Percentiles rank a stretch among this genome's conserved stretches.
phyloP scores from a whole-genome alignment of 2,888 invertebrate genomes.

The Phyto melanocephala region DNA sequence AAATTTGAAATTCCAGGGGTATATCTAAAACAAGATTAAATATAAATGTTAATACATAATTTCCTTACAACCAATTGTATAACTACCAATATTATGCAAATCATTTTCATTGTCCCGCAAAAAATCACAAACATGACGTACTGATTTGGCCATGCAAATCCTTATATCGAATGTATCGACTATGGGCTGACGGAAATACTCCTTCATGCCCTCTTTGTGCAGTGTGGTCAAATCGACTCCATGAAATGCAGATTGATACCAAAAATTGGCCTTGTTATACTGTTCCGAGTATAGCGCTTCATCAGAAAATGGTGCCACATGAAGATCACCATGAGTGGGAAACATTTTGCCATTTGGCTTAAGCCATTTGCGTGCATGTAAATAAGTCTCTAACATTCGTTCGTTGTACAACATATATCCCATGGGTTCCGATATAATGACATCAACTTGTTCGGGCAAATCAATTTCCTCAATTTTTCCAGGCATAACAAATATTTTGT shows the following conservation, averaged over 20 bases:
- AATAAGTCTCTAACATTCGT: slow-evolving; percentile 98
- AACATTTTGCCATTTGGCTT: slow-evolving; percentile 97
- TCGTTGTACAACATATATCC: slow-evolving; percentile 99
- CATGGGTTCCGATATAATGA: slow-evolving; percentile 99
- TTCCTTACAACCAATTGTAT: background rate
- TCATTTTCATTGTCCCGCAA: slow-evolving; percentile 94
- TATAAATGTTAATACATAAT: background rate
- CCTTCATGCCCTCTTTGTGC: slow-evolving; percentile 95
- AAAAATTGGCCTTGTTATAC: slow-evolving; percentile 98
- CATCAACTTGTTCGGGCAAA: slow-evolving; percentile 95
- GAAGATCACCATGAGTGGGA: slow-evolving; percentile 96
- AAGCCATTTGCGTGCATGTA: slow-evolving; percentile 99
- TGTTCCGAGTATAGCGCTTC: slow-evolving; percentile 99
- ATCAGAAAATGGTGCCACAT: slow-evolving; percentile 98
- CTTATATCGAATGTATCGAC: slow-evolving; percentile 99
- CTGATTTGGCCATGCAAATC: slow-evolving; percentile 96
- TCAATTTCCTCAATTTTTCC: slow-evolving; percentile 99
- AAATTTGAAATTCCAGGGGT: slow-evolving; percentile 93
- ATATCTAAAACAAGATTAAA: slow-evolving; percentile 84
- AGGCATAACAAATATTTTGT: slow-evolving; percentile 93
- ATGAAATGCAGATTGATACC: slow-evolving; percentile 99
- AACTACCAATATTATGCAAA: slow-evolving; percentile 90
- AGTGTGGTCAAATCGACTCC: slow-evolving; percentile 96
- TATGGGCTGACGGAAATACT: slow-evolving; percentile 98
- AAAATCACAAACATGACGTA: slow-evolving; percentile 96